Evolutionary conservation across 2,797 vertebrate species (phyloP), one percentile per base, ranked within the genome.

Genomic region (Mastacembelus armatus): DNA sequence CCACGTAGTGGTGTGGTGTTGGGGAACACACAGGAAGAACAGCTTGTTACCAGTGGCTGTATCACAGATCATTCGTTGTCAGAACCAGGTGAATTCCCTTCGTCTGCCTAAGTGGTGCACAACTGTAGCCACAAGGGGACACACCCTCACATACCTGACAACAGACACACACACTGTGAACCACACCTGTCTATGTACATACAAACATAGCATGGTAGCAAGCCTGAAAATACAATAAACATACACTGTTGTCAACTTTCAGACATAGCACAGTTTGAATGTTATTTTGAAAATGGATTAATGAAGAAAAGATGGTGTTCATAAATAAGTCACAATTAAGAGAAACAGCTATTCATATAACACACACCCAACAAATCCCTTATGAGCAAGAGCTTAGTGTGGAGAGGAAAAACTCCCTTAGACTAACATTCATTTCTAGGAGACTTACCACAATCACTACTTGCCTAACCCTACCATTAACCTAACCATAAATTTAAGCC

Each of bases 81-180:
- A 56, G 48, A 59, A 50, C 5, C 10, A 32, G 26, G 12, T 22
- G 51, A 44, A 54, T 57, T 74, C 14, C 19, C 5, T 52, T 57
- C 30, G 33, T 33, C 22, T 24, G 19, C 2, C 12, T 10, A 10
- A 49, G 6, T 2, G 40, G n/a, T 33, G 33, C 5, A 55, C 22
- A 43, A 1, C 22, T 56, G 0, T 8, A 60, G 26, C 40, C 63
- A 58, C 18, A 30, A 21, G 21, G 30, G 11, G 66, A 74, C 61
- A 76, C 82, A 66, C 76, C 83, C 56, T 50, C 19, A 6, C 39
- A 45, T 62, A 35, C 38, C 49, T 45, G 22, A 71, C 59, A 54
- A 15, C 27, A 55, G 2, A 26, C 18, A 73, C 32, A 47, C 27
- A 47, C 43, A 61, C 16, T 40, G n/a, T 49, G 26, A 63, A 54